Conservation (phyloP, 2,888 invertebrate species). For the Drosophila hawaiiensis region DNA sequence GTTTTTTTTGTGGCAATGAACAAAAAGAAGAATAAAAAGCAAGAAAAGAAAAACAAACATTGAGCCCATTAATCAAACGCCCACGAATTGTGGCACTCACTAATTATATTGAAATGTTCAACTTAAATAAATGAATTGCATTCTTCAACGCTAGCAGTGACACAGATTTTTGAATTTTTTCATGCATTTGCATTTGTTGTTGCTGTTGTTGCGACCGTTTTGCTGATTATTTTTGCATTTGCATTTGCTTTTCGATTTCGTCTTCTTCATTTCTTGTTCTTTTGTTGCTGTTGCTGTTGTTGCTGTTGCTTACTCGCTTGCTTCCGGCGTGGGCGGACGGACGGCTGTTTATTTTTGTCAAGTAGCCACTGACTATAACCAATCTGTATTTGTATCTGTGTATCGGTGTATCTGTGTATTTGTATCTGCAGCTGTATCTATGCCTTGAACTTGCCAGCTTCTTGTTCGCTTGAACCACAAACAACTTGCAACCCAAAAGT, state of each 20-base stretch:
- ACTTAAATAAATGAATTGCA: slow-evolving; percentile 50
- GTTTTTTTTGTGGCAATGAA: slow-evolving; percentile 27
- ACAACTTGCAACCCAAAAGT: slow-evolving; percentile 50
- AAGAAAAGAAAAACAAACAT: not conserved
- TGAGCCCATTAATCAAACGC: slow-evolving; percentile 67
- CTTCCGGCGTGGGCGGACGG: slow-evolving; percentile 63
- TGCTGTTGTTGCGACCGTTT: slow-evolving; percentile 20
- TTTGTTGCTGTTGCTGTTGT: slow-evolving; percentile 9
- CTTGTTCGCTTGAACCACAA: slow-evolving; percentile 15
- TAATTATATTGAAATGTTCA: slow-evolving; percentile 46
- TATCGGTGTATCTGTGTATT: not conserved
- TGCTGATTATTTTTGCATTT: slow-evolving; percentile 35
- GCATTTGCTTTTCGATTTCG: slow-evolving; percentile 6
- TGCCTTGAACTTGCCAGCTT: slow-evolving; percentile 67
- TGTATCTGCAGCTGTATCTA: slow-evolving; percentile 9
- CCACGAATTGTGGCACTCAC: slow-evolving; percentile 38
- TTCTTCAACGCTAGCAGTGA: slow-evolving; percentile 60
- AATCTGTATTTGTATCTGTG: slow-evolving; percentile 20
- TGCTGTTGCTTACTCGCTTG: slow-evolving; percentile 25
- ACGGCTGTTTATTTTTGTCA: slow-evolving; percentile 58
- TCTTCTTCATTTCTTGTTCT: slow-evolving; percentile 17
- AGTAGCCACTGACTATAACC: slow-evolving; percentile 20
- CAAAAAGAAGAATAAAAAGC: not conserved
- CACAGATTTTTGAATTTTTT: slow-evolving; percentile 63
- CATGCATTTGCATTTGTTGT: slow-evolving; percentile 25